Evolutionary conservation across 2,113 vertebrate genomes (phyloP).

Genomic region (Suricata suricatta): DNA sequence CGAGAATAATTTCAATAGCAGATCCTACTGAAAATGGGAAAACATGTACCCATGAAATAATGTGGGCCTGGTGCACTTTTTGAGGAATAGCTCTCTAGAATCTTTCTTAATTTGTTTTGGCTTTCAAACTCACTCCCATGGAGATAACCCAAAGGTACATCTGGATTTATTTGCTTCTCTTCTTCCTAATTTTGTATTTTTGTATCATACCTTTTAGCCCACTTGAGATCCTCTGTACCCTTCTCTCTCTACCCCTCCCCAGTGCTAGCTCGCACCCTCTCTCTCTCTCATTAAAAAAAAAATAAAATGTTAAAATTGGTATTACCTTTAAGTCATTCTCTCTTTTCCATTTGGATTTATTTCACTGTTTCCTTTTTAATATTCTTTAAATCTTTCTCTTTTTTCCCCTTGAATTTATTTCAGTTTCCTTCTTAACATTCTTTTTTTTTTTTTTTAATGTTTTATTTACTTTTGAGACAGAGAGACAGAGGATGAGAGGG

Average conservation of each 20-base stretch:
- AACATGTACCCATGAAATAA: not conserved
- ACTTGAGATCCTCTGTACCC: no score
- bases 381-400: not conserved
- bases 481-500: no score
- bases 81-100: not conserved
- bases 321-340: not conserved
- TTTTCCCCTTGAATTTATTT: not conserved
- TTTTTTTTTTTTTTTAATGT: no score
- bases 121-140: slow-evolving; percentile 6
- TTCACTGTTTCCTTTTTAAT: not conserved
- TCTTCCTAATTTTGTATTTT: not conserved
- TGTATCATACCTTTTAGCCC: not conserved
- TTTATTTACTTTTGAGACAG: no score
- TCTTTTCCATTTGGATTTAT: not conserved
- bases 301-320: not conserved
- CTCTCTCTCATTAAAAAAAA: no score
- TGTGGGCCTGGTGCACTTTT: not conserved
- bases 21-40: not conserved
- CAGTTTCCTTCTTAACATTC: not conserved
- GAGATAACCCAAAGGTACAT: not conserved
- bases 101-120: slow-evolving; percentile 16
- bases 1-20: not conserved
- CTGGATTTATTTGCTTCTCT: not conserved
- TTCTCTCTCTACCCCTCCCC: no score
- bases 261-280: no score